Base-by-base conservation (phyloP, 1,140 invertebrate species). In the Phocides pigmalion region DNA sequence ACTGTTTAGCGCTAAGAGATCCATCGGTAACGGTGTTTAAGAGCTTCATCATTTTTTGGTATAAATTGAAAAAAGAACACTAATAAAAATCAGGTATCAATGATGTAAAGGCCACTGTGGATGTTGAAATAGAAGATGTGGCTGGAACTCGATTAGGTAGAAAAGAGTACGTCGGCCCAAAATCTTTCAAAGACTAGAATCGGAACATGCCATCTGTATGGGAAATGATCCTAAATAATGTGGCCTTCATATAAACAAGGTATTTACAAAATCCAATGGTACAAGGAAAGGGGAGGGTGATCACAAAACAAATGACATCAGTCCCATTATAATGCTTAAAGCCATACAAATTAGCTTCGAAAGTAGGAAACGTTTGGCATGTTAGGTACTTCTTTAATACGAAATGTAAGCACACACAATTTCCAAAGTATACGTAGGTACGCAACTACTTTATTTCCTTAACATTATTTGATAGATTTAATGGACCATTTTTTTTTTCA, bases 11-110 rank as follows among this genome's bases (percentile, higher is more conserved):
- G 80, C 82, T 86, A 89, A 74, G 86, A 90, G 88, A 90, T 90
- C 88, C 85, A 89, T 89, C 88, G 88, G 88, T 90, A 90, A 90
- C 88, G 72, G 84, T 79, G 67, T 84, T 72, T 84, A 82, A 87
- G 78, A 90, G 82, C 86, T 76, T 87, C 82, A 75, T 84, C 78
- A 75, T 83, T 87, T 87, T 90, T 90, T 90, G 88, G 88, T 90
- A 90, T 90, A 88, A 84, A 88, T 90, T 85, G 84, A 87, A 88
- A 86, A 85, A 82, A 81, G 68, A 70, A 72, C 53, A 79, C 72
- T 75, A 78, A 81, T 78, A 81, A 81, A 84, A 83, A 87, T 89
- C 86, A 90, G 86, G 83, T 87, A 87, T 89, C 86, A 79, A 82
- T 78, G 56, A 82, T 80, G 69, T 64, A 76, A 83, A 84, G 80